Percentiles rank a stretch among this genome's conserved stretches.
Conservation (phyloP, 2,797 vertebrate genomes). For the Tapirus indicus region DNA sequence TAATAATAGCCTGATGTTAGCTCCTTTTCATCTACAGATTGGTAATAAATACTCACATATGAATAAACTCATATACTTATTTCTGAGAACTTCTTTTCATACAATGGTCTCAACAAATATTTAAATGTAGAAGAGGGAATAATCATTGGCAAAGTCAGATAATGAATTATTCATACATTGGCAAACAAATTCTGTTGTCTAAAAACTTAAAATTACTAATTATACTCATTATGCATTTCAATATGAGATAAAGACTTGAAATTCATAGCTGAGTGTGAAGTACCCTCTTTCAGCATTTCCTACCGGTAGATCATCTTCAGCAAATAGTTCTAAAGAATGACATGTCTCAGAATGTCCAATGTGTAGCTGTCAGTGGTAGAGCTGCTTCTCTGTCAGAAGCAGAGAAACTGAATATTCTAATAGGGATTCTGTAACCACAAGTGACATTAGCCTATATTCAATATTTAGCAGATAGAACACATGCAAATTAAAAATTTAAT, state of each 20-base stretch:
- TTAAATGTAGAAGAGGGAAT: neutral
- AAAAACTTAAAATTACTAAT: constrained; percentile 17
- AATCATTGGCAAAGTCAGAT: neutral
- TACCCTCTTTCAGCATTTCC: neutral
- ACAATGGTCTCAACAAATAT: neutral
- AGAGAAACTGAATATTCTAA: neutral
- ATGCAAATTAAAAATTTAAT: constrained; percentile 40
- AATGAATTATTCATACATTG: neutral
- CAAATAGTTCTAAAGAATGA: neutral
- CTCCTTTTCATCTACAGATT: constrained; percentile 57
- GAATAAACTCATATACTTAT: constrained; percentile 45
- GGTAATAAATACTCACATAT: constrained; percentile 63
- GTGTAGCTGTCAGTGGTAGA: neutral
- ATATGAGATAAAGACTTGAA: neutral
- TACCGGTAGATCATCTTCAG: neutral
- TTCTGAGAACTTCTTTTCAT: constrained; percentile 58
- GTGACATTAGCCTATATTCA: neutral
- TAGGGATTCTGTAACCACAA: neutral
- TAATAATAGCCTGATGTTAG: constrained; percentile 68
- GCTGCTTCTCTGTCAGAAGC: neutral
- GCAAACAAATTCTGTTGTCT: neutral
- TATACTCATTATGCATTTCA: neutral
- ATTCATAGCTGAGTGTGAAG: neutral
- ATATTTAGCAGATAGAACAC: neutral
- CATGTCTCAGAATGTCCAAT: neutral